Conservation (phyloP, 2,113 vertebrate genomes). For the Callorhinus ursinus region DNA sequence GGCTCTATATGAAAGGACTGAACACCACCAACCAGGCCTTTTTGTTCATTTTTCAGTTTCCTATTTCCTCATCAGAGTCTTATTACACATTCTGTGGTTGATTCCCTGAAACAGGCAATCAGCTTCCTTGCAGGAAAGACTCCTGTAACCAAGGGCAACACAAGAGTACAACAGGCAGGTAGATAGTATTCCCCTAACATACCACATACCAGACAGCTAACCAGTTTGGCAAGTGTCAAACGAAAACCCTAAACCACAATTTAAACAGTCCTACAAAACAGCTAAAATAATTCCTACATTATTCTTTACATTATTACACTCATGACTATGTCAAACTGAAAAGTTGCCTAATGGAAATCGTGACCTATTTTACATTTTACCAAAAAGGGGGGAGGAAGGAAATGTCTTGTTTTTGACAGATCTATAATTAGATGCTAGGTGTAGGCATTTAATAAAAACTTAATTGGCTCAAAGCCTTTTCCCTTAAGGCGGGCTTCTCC, state of each 20-base stretch:
- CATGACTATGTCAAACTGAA: background rate
- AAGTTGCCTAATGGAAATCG: background rate
- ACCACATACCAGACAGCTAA: slow-evolving; percentile 82
- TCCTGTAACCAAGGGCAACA: slow-evolving; percentile 88
- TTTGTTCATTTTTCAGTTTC: background rate
- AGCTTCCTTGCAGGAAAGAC: slow-evolving; percentile 78
- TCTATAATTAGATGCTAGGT: background rate
- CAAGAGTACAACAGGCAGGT: slow-evolving; percentile 89
- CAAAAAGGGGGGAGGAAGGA: background rate
- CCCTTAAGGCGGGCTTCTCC: background rate
- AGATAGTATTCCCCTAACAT: slow-evolving; percentile 85
- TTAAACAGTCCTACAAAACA: background rate
- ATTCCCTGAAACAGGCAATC: background rate
- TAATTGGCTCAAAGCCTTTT: background rate
- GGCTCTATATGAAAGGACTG: background rate
- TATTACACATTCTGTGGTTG: background rate
- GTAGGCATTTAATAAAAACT: background rate
- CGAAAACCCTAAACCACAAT: background rate
- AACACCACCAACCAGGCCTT: background rate
- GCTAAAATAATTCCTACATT: background rate
- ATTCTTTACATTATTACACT: background rate
- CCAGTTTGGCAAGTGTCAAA: slow-evolving; percentile 71
- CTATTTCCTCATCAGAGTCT: background rate
- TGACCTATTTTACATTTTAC: background rate
- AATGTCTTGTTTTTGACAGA: background rate